Conservation (phyloP, 2,797 vertebrate genomes). For the Rachycentron canadum region DNA sequence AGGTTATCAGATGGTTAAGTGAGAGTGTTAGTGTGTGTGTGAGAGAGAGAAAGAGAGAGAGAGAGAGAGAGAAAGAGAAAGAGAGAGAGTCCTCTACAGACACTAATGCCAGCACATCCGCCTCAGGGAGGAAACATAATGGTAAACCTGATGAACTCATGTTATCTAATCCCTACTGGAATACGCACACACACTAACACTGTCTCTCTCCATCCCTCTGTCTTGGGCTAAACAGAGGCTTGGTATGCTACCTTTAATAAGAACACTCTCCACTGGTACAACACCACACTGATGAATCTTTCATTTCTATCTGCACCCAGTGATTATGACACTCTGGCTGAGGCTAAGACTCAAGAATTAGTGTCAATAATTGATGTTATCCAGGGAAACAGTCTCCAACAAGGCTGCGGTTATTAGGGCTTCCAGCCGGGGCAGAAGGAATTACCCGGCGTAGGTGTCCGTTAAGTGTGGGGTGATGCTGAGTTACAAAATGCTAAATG, state of each 20-base stretch:
- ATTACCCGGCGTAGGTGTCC: conserved; percentile 25
- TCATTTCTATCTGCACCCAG: conserved; percentile 49
- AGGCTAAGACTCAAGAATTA: conserved; percentile 54
- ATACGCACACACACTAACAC: conserved; percentile 28
- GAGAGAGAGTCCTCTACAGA: conserved; percentile 48
- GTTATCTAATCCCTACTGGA: conserved; percentile 81
- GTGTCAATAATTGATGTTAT: conserved; percentile 73
- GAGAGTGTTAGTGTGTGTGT: conserved; percentile 37
- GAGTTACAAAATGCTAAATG: conserved; percentile 15
- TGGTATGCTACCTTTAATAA: conserved; percentile 46
- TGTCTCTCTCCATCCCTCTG: conserved; percentile 13
- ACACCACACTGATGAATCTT: conserved; percentile 61
- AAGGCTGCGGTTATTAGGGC: conserved; percentile 36
- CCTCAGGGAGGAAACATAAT: conserved; percentile 74
- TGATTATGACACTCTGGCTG: conserved; percentile 57
- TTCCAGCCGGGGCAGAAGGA: conserved; percentile 32
- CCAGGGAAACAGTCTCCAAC: conserved; percentile 51
- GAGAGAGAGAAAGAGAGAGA: conserved; percentile 17
- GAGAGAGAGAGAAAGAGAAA: conserved; percentile 38
- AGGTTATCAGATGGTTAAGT: conserved; percentile 69
- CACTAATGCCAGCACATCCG: conserved; percentile 72
- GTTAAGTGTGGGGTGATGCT: conserved; percentile 20
- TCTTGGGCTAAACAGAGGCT: conserved; percentile 39
- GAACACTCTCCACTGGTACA: conserved; percentile 55
- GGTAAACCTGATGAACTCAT: conserved; percentile 81